Evolutionary conservation across 2,113 vertebrate genomes (phyloP).

Genomic region (Mustelus asterias): DNA sequence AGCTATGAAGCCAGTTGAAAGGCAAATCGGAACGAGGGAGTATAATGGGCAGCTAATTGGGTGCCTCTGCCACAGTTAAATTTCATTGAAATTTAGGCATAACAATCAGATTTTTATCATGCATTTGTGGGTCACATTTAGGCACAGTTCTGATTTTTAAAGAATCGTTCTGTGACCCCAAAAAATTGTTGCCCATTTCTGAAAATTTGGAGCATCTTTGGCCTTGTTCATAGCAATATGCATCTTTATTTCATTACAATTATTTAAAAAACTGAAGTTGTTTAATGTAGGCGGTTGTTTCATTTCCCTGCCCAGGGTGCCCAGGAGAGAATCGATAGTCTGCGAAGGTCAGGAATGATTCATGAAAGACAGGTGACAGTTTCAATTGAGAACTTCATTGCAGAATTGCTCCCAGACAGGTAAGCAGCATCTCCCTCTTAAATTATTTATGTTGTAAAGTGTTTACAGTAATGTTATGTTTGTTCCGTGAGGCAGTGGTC

Average conservation of each 20-base stretch:
- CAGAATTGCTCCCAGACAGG: constrained; percentile 92
- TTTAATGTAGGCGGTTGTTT: neutral
- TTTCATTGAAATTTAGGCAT: neutral
- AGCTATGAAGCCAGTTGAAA: neutral
- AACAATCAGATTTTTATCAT: neutral
- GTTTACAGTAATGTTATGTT: neutral
- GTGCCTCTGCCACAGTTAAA: neutral
- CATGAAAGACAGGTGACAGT: constrained; percentile 90
- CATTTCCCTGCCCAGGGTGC: constrained; percentile 68
- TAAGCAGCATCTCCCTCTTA: constrained; percentile 51
- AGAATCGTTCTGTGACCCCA: neutral
- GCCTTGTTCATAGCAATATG: neutral
- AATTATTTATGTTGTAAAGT: neutral
- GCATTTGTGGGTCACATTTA: neutral
- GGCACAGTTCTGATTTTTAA: neutral
- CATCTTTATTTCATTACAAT: neutral
- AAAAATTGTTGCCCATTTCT: neutral
- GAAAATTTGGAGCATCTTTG: neutral
- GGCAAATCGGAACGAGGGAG: neutral
- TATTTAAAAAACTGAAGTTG: neutral
- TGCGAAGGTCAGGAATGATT: constrained; percentile 75
- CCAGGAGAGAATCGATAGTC: constrained; percentile 85
- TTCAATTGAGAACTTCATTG: constrained; percentile 92
- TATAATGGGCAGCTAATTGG: neutral
- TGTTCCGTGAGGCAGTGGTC: neutral